Conservation (phyloP, 2,888 invertebrate species). For the Ophonus ardosiacus region DNA sequence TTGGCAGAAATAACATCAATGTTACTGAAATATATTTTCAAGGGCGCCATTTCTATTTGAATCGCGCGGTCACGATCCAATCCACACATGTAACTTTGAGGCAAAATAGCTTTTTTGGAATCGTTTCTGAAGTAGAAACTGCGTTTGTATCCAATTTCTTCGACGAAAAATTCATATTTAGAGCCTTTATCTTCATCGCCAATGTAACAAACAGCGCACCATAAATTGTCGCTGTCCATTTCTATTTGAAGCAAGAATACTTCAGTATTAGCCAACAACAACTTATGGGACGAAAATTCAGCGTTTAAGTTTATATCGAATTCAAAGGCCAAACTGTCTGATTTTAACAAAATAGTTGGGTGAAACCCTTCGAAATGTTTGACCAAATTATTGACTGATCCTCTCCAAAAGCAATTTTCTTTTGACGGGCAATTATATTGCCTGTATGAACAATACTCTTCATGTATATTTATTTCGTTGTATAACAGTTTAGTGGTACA, state of each 20-base stretch:
- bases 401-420: conserved; percentile 69
- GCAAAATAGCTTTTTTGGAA: conserved; percentile 66
- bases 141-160: conserved; percentile 70
- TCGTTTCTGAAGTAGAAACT: conserved; percentile 70
- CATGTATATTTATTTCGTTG: conserved; percentile 67
- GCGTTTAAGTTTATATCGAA: conserved; percentile 68
- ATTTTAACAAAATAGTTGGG: conserved; percentile 69
- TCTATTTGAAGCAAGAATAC: conserved; percentile 70
- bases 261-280: conserved; percentile 69
- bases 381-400: conserved; percentile 68
- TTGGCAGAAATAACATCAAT: conserved; percentile 60
- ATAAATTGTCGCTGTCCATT: conserved; percentile 68
- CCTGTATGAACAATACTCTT: conserved; percentile 68
- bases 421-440: conserved; percentile 68
- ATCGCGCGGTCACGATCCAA: conserved; percentile 62
- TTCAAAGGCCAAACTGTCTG: conserved; percentile 69
- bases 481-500: conserved; percentile 68
- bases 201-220: conserved; percentile 70
- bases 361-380: conserved; percentile 70
- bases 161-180: conserved; percentile 70
- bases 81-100: conserved; percentile 59
- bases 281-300: conserved; percentile 66
- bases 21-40: conserved; percentile 67
- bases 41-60: conserved; percentile 69
- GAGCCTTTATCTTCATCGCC: conserved; percentile 68